Evolutionary conservation across 2,797 vertebrate species (phyloP).

Genomic region (Amphiprion clarkii): DNA sequence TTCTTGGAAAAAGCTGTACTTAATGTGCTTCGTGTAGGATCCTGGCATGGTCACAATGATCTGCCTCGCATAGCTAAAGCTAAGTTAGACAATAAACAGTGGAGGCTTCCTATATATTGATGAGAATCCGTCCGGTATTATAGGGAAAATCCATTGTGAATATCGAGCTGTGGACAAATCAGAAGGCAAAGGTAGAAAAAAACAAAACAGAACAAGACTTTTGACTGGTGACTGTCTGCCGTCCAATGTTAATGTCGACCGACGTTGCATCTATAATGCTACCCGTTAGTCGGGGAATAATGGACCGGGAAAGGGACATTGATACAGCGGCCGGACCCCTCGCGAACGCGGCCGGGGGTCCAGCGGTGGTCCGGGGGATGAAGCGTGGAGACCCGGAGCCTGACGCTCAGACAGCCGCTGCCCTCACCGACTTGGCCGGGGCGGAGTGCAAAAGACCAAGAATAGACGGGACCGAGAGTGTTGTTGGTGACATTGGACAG

Average conservation of each 20-base stretch:
- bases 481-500: slow-evolving; percentile 83
- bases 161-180: slow-evolving; percentile 47
- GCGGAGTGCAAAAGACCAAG: slow-evolving; percentile 85
- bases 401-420: slow-evolving; percentile 79
- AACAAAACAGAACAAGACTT: slow-evolving; percentile 19
- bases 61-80: slow-evolving; percentile 51
- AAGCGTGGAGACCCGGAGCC: slow-evolving; percentile 87
- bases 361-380: slow-evolving; percentile 80
- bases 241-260: slow-evolving; percentile 88
- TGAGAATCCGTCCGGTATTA: slow-evolving; percentile 53
- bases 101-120: slow-evolving; percentile 50
- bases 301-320: slow-evolving; percentile 83
- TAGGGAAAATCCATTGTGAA: slow-evolving; percentile 47
- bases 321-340: slow-evolving; percentile 76
- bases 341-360: slow-evolving; percentile 69
- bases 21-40: slow-evolving; percentile 25
- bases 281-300: slow-evolving; percentile 85
- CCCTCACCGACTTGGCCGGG: slow-evolving; percentile 73
- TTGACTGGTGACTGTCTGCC: slow-evolving; percentile 70
- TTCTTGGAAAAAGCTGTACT: slow-evolving; percentile 3
- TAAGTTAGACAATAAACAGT: slow-evolving; percentile 67
- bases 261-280: slow-evolving; percentile 85
- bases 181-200: slow-evolving; percentile 22
- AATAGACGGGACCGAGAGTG: slow-evolving; percentile 80
- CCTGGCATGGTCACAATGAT: slow-evolving; percentile 52